Percentiles rank a stretch among this genome's conserved stretches.
phyloP scores from a whole-genome alignment of 1,140 invertebrate species.

The Ceratina australensis region DNA sequence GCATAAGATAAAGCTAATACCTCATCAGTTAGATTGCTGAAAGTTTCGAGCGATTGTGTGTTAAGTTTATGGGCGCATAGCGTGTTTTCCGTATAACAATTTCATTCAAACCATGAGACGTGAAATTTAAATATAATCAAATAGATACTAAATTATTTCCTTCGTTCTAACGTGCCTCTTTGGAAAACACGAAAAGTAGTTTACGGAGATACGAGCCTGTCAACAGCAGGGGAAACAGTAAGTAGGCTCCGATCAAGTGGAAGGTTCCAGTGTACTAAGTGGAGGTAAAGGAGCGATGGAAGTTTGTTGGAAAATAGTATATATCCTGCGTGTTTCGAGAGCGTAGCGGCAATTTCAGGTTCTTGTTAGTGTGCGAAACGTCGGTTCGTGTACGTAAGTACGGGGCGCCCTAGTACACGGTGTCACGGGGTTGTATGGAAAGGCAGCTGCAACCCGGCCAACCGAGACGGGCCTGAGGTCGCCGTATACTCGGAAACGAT shows the following conservation, averaged over 20 bases:
- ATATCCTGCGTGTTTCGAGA: constrained; percentile 70
- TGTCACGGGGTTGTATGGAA: constrained; percentile 73
- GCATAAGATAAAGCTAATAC: background rate
- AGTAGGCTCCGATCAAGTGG: background rate
- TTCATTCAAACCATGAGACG: background rate
- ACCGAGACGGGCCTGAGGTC: constrained; percentile 75
- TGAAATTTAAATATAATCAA: background rate
- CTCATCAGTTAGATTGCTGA: background rate
- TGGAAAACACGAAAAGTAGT: background rate
- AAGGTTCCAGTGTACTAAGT: background rate
- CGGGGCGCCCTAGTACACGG: constrained; percentile 73
- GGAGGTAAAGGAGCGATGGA: constrained; percentile 14
- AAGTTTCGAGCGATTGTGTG: background rate
- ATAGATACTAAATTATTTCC: background rate
- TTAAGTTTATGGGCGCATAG: background rate
- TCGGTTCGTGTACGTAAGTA: constrained; percentile 64
- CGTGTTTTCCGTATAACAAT: background rate
- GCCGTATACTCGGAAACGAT: constrained; percentile 78
- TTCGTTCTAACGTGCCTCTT: background rate
- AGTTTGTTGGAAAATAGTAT: constrained; percentile 68
- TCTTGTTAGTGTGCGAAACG: constrained; percentile 22
- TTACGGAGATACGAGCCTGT: background rate
- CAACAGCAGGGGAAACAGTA: background rate
- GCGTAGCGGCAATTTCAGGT: constrained; percentile 63
- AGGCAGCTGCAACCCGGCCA: constrained; percentile 79